These are phyloP conservation scores for Hartigia nigra DNA, from an alignment of 2,888 invertebrate species.

Conservation along the genomic window DNA sequence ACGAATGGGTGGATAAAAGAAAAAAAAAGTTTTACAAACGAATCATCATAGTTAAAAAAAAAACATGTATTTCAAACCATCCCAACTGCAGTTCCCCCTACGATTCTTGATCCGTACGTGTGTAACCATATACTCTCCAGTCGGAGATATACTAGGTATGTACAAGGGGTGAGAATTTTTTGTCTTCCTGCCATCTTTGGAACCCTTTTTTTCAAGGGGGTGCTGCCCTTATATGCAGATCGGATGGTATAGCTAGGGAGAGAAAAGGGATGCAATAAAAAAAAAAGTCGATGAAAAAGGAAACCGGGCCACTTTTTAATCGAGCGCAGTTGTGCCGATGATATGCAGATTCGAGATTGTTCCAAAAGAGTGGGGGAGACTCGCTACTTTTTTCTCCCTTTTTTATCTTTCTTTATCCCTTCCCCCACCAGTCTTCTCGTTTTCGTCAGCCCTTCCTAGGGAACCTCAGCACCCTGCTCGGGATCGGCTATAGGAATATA, in stretches of 20 bases:
- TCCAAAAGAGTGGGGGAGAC: background rate
- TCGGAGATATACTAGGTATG: background rate
- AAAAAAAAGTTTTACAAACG: background rate
- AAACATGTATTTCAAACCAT: background rate
- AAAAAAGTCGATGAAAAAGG: conserved; percentile 38
- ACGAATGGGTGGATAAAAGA: background rate
- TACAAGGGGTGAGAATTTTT: conserved; percentile 3
- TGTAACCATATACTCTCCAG: background rate
- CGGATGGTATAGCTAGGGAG: background rate
- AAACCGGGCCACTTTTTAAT: conserved; percentile 51
- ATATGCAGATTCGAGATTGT: conserved; percentile 52
- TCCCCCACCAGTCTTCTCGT: background rate
- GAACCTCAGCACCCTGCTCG: background rate
- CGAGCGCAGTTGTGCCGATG: conserved; percentile 52
- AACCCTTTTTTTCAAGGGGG: conserved; percentile 5
- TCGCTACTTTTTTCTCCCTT: conserved; percentile 24
- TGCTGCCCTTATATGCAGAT: conserved; percentile 6
- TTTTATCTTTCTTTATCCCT: conserved; percentile 15
- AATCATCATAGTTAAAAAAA: background rate
- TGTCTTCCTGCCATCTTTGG: background rate
- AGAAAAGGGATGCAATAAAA: conserved; percentile 46
- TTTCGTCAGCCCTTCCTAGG: background rate
- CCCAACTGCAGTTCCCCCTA: background rate
- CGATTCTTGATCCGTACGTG: background rate
- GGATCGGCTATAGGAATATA: conserved; percentile 1